Evolutionary conservation across 2,888 invertebrate genomes (phyloP), one percentile per base, ranked within the genome.

Genomic region (Aphelenchoides bicaudatus): DNA sequence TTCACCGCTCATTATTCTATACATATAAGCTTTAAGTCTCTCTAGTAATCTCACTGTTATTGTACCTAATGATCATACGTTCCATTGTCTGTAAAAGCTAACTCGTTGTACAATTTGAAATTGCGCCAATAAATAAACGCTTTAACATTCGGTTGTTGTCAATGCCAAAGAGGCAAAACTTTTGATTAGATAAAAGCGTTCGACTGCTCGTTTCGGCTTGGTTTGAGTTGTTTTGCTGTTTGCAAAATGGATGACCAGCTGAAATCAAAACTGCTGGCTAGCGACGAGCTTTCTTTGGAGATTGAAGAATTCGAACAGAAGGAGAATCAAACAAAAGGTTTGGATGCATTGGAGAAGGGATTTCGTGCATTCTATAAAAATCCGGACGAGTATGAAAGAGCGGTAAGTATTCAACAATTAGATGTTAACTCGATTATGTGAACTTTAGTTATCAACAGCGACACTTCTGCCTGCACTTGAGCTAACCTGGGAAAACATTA

Each of bases 401-500:
- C 49, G 34, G 49, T 49, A 47, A 49, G 25, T 25, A 27, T 25
- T 23, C 23, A 48, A 48, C 23, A 5, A 29, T 10, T 28, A 13
- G 31, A 50, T 19, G 1, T 49, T 49, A 10, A 8, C 8, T 43
- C 19, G 8, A 13, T 43, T 43, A n/a, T 43, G 10, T 13, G 16
- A 8, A 16, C 64, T 71, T 50, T 39, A 70, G 70, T 38, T 63
- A 19, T 72, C 72, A 6, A 67, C 54, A 27, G 61, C 60, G 8
- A 73, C 67, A 23, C 53, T 65, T 3, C 63, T 69, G 8, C 73
- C 73, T n/a, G 49, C 69, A 16, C 70, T 75, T 71, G 56, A 65
- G 29, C 60, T 75, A 28, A 68, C 74, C 0, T 75, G 75, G 75
- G 68, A 73, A 52, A 67, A 68, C 50, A 48, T 75, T 21, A 63